A percentile compares a stretch with the other conserved stretches of the same genome.
phyloP scores from a whole-genome alignment of 2,888 invertebrate genomes.

The Rhamnusium bicolor region DNA sequence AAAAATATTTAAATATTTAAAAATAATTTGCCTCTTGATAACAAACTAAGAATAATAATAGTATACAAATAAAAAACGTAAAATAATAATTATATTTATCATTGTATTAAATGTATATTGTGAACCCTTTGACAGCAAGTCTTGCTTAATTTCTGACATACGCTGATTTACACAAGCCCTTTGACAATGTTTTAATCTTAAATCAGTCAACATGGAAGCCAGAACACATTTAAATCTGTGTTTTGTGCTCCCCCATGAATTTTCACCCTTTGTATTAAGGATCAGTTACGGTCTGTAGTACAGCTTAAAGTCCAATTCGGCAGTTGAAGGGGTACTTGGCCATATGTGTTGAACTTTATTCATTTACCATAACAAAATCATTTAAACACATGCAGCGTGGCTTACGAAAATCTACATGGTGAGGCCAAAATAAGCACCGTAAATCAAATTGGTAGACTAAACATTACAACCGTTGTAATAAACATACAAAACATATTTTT shows the following conservation, averaged over 20 bases:
- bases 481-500: too few species aligned
- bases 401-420: too few species aligned
- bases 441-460: too few species aligned
- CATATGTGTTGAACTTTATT: constrained; percentile 18
- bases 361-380: neutral
- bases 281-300: constrained; percentile 16
- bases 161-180: neutral
- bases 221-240: constrained; percentile 8
- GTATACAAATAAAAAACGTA: neutral
- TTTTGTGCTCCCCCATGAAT: constrained; percentile 3
- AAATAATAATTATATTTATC: neutral
- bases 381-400: neutral
- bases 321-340: constrained; percentile 18
- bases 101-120: neutral
- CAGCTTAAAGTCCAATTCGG: constrained; percentile 3
- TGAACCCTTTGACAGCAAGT: neutral
- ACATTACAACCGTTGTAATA: too few species aligned
- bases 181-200: neutral
- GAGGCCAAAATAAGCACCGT: too few species aligned
- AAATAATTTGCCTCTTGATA: too few species aligned
- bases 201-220: neutral
- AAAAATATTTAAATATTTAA: too few species aligned
- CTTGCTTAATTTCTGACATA: neutral
- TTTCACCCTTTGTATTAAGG: constrained; percentile 14
- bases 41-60: too few species aligned